Conservation (phyloP, 2,113 vertebrate species). For the Lonchura striata region DNA sequence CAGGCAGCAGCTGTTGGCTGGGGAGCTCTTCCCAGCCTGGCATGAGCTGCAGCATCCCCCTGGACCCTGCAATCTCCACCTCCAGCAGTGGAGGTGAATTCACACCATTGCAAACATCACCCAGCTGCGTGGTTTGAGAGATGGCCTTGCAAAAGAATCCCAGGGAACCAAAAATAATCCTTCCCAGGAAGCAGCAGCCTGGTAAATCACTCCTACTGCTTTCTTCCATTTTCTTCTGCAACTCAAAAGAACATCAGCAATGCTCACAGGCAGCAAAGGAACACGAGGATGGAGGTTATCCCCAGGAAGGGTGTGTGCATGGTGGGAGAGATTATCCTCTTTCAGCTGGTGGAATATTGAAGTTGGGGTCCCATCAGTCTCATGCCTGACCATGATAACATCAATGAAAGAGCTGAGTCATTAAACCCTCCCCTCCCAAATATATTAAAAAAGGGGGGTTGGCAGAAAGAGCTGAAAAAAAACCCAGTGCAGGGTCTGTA, state of each 20-base stretch:
- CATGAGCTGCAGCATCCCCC: neutral
- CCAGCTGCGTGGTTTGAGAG: neutral
- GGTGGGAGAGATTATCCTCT: neutral
- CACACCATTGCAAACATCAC: neutral
- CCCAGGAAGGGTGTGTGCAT: rapidly evolving
- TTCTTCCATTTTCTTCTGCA: neutral
- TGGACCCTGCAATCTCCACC: neutral
- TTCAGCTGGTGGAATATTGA: neutral
- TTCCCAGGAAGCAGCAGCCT: neutral
- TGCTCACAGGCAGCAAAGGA: neutral
- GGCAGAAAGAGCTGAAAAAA: neutral
- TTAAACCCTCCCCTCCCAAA: neutral
- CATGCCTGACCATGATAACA: slow-evolving; percentile 1
- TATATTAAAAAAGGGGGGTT: too few species aligned
- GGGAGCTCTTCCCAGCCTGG: neutral
- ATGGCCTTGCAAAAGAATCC: neutral
- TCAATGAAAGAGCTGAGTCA: slow-evolving; percentile 67
- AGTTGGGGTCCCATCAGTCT: neutral
- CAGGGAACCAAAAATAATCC: neutral
- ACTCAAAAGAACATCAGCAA: neutral
- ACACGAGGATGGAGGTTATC: neutral
- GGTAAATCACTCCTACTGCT: neutral
- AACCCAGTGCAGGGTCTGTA: neutral
- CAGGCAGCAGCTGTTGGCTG: neutral
- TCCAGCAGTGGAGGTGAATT: neutral